Evolutionary conservation across 2,888 invertebrate genomes (phyloP), one percentile per base, ranked within the genome.

Genomic region (Cremastinae sp.): DNA sequence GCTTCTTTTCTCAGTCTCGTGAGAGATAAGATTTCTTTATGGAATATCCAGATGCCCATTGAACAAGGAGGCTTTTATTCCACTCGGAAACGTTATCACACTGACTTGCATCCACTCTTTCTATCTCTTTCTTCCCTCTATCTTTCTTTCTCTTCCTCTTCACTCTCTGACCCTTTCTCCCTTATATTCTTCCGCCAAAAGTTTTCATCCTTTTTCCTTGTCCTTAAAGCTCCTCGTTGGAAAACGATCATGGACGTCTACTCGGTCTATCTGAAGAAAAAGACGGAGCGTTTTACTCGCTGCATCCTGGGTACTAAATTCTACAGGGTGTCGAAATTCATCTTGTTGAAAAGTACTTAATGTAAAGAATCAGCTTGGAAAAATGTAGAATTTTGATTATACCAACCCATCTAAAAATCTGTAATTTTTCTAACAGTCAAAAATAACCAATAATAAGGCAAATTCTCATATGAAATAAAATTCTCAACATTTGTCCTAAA

Each of bases 1-100:
- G 39, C 68, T 69, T 74, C 47, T 64, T 58, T 71, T 75, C 16
- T 53, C 47, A 58, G 58, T 68, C 58, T 58, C 56, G 20, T 22
- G 14, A 53, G 37, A 68, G 75, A 75, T 72, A 75, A 75, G 75
- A 75, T 75, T 72, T 75, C 75, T 72, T 75, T 68, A 75, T 75
- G 75, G 62, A 72, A 75, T 75, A 75, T 75, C 75, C 75, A 75
- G 68, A 75, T 75, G 68, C 75, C 75, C 62, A 72, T 72, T 72
- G 75, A 75, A 75, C 72, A 68, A 68, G 75, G 68, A 62, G 62
- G 72, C 72, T 75, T 75, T 75, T 75, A 75, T 72, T 64, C 72
- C 75, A 62, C 72, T 75, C 61, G 68, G 68, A 72, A 72, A 71
- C 62, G 56, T 75, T 75, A 75, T 75, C 72, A 58, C 68, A 43